Percentiles rank a stretch among this genome's conserved stretches.
Evolutionary conservation across 1,140 invertebrate genomes (phyloP).

Genomic region (Chironomus tepperi): DNA sequence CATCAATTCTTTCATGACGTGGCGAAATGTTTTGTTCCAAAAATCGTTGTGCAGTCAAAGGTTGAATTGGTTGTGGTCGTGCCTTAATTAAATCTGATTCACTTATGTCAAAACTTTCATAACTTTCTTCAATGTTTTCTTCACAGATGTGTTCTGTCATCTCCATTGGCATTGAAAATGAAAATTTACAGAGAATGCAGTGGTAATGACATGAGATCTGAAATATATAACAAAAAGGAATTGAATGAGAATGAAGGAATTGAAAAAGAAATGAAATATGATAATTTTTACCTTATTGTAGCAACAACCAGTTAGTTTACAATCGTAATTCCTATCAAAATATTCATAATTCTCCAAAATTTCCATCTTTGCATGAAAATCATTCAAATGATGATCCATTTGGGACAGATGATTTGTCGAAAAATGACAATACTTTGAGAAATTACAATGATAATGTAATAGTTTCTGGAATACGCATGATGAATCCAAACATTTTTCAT

Average conservation of each 20-base stretch:
- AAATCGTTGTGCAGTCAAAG: neutral
- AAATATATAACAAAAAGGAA: neutral
- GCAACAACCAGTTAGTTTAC: conserved; percentile 57
- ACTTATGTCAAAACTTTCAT: conserved; percentile 20
- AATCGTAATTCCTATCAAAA: conserved; percentile 70
- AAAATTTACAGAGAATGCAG: conserved; percentile 43
- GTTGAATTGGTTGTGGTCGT: neutral
- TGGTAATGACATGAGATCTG: conserved; percentile 56
- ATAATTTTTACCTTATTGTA: conserved; percentile 24
- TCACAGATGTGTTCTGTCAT: conserved; percentile 4
- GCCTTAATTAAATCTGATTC: conserved; percentile 10
- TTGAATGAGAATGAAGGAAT: neutral
- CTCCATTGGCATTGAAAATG: neutral
- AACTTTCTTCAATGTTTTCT: conserved; percentile 15
- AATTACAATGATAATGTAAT: conserved; percentile 63
- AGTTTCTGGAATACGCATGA: conserved; percentile 50
- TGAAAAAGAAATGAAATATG: neutral
- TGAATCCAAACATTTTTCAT: conserved; percentile 39
- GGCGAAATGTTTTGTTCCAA: neutral
- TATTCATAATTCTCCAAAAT: conserved; percentile 75
- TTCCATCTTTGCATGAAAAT: conserved; percentile 75
- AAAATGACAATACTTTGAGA: conserved; percentile 45
- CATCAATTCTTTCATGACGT: neutral
- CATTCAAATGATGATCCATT: conserved; percentile 61
- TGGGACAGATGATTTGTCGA: conserved; percentile 58